phyloP scores from a whole-genome alignment of 2,113 vertebrate species.

The Tupaia chinensis region DNA sequence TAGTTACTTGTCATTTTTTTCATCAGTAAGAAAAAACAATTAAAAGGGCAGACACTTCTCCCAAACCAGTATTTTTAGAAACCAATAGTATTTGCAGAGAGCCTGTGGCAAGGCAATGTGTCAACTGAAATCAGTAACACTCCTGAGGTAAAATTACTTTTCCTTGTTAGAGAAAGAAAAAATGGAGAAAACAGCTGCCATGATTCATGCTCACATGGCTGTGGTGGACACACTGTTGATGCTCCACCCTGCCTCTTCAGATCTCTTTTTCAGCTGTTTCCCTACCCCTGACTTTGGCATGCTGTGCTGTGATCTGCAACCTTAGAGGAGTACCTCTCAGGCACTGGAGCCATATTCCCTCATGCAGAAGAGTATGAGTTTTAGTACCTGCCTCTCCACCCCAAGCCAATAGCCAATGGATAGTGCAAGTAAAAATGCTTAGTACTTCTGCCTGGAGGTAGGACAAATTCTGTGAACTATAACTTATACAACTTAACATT shows the following conservation, averaged over 20 bases:
- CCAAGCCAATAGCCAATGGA: neutral
- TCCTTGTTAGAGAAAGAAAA: neutral
- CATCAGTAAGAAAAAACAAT: neutral
- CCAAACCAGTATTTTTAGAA: no score
- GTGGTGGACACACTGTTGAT: rapidly evolving
- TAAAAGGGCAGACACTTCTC: neutral
- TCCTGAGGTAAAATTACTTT: neutral
- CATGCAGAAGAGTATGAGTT: neutral
- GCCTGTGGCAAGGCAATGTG: neutral
- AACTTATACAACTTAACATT: neutral
- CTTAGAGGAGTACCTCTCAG: neutral
- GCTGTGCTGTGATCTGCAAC: neutral
- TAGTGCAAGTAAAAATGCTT: rapidly evolving
- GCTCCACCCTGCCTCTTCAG: rapidly evolving
- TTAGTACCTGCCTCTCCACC: no score
- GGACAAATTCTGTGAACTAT: neutral
- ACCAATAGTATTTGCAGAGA: neutral
- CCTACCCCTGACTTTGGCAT: rapidly evolving
- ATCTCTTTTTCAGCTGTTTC: neutral
- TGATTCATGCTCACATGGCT: rapidly evolving
- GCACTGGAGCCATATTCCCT: neutral
- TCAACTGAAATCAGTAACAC: neutral
- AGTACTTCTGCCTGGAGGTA: neutral
- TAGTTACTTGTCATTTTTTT: neutral
- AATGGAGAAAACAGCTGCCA: neutral